Evolutionary conservation across 2,888 invertebrate species (phyloP).

Genomic region (Syrista parreyssii): DNA sequence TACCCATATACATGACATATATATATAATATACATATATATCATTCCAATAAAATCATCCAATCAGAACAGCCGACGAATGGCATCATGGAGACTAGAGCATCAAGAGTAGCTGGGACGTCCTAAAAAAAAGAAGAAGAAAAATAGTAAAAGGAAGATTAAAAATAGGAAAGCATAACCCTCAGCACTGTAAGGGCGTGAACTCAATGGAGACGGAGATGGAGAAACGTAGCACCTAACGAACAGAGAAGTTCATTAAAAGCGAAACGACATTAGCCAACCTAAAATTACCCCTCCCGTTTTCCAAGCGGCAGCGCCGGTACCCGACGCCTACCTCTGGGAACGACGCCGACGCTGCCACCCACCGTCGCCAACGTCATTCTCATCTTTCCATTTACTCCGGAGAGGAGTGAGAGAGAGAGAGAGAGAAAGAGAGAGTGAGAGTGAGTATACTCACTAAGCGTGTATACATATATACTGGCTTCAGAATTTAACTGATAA

Average conservation of each 20-base stretch:
- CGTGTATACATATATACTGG: not conserved
- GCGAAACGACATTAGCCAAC: conserved; percentile 64
- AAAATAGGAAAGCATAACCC: not conserved
- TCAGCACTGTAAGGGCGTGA: not conserved
- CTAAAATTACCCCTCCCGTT: conserved; percentile 61
- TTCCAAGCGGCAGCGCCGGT: conserved; percentile 30
- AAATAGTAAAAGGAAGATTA: not conserved
- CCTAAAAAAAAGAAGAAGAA: not conserved
- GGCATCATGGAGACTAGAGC: not conserved
- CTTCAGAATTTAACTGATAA: not conserved
- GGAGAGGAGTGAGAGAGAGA: not conserved
- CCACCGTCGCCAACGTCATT: conserved; percentile 25
- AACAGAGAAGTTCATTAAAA: conserved; percentile 66
- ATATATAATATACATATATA: not conserved
- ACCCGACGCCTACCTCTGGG: conserved; percentile 35
- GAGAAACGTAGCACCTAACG: conserved; percentile 62
- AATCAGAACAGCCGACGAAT: not conserved
- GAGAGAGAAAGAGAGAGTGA: conserved; percentile 12
- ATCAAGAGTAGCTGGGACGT: not conserved
- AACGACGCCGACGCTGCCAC: conserved; percentile 30
- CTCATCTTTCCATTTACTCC: not conserved
- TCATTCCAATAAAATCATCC: not conserved
- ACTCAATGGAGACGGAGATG: conserved; percentile 47
- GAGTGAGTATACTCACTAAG: conserved; percentile 8
- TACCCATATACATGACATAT: not conserved